Evolutionary conservation across 2,113 vertebrate species (phyloP).

Genomic region (Tauraco erythrolophus): DNA sequence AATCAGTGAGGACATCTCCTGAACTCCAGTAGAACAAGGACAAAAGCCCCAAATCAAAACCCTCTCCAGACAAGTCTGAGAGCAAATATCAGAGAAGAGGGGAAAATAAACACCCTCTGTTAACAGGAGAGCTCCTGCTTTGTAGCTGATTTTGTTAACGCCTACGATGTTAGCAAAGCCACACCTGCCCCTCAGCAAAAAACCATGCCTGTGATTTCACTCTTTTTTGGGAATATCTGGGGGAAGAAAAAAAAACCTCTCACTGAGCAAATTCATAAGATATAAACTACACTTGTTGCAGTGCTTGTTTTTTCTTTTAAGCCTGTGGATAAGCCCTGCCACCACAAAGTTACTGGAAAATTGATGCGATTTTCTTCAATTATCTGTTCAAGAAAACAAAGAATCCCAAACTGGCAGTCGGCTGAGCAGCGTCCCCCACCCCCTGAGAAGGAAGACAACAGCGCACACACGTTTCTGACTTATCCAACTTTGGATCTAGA

Average conservation of each 20-base stretch:
- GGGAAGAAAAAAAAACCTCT: neutral
- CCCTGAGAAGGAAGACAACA: neutral
- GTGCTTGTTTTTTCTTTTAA: neutral
- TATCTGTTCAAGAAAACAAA: neutral
- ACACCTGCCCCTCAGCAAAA: neutral
- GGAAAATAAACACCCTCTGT: neutral
- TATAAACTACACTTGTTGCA: neutral
- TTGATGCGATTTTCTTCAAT: neutral
- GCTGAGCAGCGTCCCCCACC: neutral
- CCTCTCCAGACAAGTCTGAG: neutral
- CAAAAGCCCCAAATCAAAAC: neutral
- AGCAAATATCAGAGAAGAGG: neutral
- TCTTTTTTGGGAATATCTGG: neutral
- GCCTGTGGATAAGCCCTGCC: neutral
- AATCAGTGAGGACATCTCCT: neutral
- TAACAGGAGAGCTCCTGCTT: neutral
- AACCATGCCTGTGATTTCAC: neutral
- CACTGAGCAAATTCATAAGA: neutral
- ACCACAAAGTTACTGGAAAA: neutral
- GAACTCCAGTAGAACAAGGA: neutral
- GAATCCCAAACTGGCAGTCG: neutral
- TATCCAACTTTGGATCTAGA: rapidly evolving
- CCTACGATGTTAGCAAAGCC: neutral
- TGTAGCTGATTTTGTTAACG: neutral
- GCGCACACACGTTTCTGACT: neutral